Evolutionary conservation across 2,888 invertebrate species (phyloP), one percentile per base, ranked within the genome.

Genomic region (Protophormia terraenovae): DNA sequence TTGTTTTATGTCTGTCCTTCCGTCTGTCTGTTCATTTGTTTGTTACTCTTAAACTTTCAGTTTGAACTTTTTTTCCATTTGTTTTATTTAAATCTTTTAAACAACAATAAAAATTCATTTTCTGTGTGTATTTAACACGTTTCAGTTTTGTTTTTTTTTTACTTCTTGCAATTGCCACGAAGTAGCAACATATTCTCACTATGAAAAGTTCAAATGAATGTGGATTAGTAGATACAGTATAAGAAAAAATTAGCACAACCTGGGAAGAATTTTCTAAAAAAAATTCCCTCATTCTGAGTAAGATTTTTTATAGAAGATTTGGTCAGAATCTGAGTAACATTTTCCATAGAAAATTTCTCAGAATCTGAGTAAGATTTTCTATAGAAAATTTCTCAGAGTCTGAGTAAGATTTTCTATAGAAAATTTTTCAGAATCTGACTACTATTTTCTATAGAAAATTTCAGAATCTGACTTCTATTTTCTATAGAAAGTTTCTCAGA

Each of bases 41-140:
- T 66, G 41, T 66, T 66, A 67, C 69, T 82, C 38, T 76, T 62
- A 82, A 82, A 82, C 82, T 82, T 77, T 77, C 72, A 71, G 72
- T 53, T 84, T 66, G 76, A 71, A 50, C 27, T 58, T 71, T 53
- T 41, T 85, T 67, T n/a, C 0, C 8, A 27, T 16, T 79, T 75
- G 41, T 55, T 55, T 77, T 67, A 16, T 62, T 78, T 78, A 78
- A 75, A 69, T 78, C 81, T 73, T 78, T 85, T 73, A 64, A 82
- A 82, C 55, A 85, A 85, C 77, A 85, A 85, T 85, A 82, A 85
- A 85, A 85, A 75, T 71, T 78, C 78, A 82, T 78, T 85, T n/a
- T n/a, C n/a, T n/a, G n/a, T n/a, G n/a, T n/a, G n/a, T n/a, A n/a
- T 81, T 83, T 84, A 81, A 84, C 84, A 84, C 84, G 77, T 81